Conservation (phyloP, 64 coral and sea anemone species). For the Exaiptasia diaphana region DNA sequence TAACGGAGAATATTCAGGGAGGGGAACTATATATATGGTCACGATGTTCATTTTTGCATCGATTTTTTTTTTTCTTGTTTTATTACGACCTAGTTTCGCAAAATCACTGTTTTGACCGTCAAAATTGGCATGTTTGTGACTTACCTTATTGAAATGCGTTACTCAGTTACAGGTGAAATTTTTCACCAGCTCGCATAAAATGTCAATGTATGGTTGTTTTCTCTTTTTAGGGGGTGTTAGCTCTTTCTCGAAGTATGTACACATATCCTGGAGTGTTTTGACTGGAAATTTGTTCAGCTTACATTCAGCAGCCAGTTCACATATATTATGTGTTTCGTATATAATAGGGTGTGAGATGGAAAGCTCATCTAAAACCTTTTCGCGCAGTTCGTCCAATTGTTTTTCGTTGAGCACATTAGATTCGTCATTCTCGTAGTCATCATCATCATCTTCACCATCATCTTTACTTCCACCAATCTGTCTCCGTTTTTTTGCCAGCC, state of each 20-base stretch:
- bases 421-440: not conserved
- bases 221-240: not conserved
- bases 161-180: not conserved
- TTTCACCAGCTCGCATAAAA: conserved; percentile 3
- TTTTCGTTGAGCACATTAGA: not conserved
- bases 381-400: not conserved
- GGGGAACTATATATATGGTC: no score
- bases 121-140: no score
- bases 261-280: not conserved
- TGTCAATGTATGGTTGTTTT: conserved; percentile 19
- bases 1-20: no score
- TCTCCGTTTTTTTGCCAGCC: conserved; percentile 3
- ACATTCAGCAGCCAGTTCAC: not conserved
- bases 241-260: not conserved
- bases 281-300: not conserved
- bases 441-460: not conserved
- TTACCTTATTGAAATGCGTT: no score
- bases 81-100: no score
- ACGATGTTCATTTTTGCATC: no score
- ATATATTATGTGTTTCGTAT: not conserved
- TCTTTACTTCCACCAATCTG: not conserved
- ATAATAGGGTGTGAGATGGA: not conserved
- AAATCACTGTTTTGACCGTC: no score
- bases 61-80: no score
- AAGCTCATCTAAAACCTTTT: not conserved